Evolutionary conservation across 2,888 invertebrate genomes (phyloP), one percentile per base, ranked within the genome.

Genomic region (Netelia virgata): DNA sequence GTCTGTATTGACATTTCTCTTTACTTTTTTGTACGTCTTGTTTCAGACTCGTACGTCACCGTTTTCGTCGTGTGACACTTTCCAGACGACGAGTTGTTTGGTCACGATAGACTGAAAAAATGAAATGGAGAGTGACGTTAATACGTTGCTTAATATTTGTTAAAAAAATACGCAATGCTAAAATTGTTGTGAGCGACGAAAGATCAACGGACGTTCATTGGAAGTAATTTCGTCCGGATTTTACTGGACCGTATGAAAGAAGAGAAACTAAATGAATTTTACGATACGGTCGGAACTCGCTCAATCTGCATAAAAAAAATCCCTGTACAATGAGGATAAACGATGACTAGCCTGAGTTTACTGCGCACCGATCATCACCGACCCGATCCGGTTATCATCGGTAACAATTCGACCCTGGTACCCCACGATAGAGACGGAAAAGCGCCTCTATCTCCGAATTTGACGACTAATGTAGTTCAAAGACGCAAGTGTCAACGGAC

Each of bases 301-400:
- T 63, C 10, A 47, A 69, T 36, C 57, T 18, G 57, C 57, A 20
- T 57, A 18, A 8, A 57, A 57, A 57, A 8, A 10, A 57, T 18
- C 10, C 20, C 20, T 18, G 36, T 16, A 18, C 61, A 63, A 36
- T 50, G 61, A 23, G 64, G 18, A 57, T 57, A 18, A 57, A 57
- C 57, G 36, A n/a, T 36, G 20, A 63, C 10, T 36, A 53, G 28
- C 61, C n/a, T 5, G 36, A 63, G 3, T 10, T 18, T 50, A 1
- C 10, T 69, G 61, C 43, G 28, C 28, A 28, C 28, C 28, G 53
- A 68, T 70, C 16, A 43, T 74, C 18, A 83, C 83, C 47, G 75
- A 74, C 74, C 50, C 63, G 61, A 83, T 74, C 83, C 79, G 79
- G 79, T 79, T 79, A 79, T 59, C 55, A 59, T 83, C 78, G 63